Conservation (phyloP, 2,797 vertebrate genomes). For the Helarctos malayanus region DNA sequence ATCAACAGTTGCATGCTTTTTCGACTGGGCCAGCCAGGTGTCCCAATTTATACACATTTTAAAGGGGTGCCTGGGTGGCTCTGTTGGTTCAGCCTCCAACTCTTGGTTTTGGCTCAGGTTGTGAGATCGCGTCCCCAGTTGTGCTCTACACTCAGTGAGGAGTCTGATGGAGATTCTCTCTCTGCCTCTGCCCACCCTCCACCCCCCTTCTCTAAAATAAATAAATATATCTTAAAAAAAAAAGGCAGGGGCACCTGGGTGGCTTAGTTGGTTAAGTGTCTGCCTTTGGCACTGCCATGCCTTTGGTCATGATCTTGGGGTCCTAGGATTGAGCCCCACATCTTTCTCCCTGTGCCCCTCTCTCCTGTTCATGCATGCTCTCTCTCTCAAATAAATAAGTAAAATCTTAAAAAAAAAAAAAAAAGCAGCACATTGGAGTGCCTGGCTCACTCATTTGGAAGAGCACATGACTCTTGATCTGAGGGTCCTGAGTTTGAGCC, state of each 20-base stretch:
- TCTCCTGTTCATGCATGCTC: neutral
- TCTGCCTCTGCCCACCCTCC: neutral
- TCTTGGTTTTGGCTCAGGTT: neutral
- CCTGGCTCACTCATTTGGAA: neutral
- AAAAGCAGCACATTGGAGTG: neutral
- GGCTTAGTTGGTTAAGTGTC: neutral
- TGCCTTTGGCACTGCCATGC: neutral
- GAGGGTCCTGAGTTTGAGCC: neutral
- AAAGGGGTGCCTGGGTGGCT: neutral
- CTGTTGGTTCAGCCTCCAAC: neutral
- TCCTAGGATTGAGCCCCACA: neutral
- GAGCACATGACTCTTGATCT: neutral
- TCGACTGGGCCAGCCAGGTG: neutral
- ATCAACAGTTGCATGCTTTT: neutral
- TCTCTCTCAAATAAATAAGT: neutral
- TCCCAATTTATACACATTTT: neutral
- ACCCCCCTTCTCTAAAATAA: neutral
- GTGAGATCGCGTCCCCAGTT: neutral
- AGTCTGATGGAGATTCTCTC: neutral
- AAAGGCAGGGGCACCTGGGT: neutral
- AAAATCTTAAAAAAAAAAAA: neutral
- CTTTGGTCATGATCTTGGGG: neutral
- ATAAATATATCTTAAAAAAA: neutral
- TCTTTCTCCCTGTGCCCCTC: neutral
- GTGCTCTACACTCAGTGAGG: neutral